Evolutionary conservation across 2,113 vertebrate genomes (phyloP).

Genomic region (Erythrocercus mccallii): DNA sequence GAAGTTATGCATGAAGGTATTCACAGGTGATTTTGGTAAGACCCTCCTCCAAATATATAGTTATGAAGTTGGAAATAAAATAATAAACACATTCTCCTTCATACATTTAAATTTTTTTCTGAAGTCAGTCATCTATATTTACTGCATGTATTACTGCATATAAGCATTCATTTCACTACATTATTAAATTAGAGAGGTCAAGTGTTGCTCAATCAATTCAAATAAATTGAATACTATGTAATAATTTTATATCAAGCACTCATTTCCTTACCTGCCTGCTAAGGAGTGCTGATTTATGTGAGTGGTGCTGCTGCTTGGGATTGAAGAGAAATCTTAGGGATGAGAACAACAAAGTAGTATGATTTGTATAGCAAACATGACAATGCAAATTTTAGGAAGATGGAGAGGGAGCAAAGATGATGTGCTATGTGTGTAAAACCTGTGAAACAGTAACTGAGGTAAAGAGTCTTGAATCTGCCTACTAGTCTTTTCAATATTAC

Average conservation of each 20-base stretch:
- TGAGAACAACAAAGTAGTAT: not conserved
- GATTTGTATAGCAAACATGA: not conserved
- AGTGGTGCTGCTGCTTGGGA: not conserved
- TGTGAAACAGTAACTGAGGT: not conserved
- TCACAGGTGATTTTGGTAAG: not conserved
- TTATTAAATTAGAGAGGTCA: not conserved
- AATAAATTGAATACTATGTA: not conserved
- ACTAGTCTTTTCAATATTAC: not conserved
- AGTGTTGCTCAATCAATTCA: not conserved
- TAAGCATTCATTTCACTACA: not conserved
- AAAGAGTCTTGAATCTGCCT: not conserved
- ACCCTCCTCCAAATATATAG: not conserved
- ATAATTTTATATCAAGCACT: not conserved
- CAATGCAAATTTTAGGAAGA: not conserved
- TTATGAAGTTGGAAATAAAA: not conserved
- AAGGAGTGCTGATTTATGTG: not conserved
- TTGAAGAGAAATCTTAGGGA: not conserved
- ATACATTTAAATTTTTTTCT: not conserved
- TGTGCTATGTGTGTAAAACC: not conserved
- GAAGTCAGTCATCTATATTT: not conserved
- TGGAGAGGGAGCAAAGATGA: not conserved
- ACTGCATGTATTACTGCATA: not conserved
- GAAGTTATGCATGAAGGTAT: not conserved
- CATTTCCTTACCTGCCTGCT: not conserved
- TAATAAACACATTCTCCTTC: not conserved